phyloP scores from a whole-genome alignment of 1,140 invertebrate genomes.

The Neuroterus valhalla region DNA sequence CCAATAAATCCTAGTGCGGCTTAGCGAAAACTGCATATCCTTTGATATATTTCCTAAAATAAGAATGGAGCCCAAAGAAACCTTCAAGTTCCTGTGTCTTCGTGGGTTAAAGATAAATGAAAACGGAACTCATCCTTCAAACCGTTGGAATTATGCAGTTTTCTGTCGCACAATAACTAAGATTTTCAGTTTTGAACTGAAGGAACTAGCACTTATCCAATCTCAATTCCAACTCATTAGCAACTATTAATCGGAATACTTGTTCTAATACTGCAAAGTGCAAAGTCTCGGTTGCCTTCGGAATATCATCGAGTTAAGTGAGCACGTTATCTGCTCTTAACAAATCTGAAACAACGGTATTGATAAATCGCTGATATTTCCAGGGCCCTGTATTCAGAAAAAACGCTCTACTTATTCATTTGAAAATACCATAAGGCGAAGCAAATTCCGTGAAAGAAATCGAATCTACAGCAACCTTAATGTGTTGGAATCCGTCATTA shows the following conservation, averaged over 20 bases:
- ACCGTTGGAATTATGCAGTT: slow-evolving; percentile 36
- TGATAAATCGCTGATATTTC: background rate
- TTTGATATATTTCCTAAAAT: slow-evolving; percentile 44
- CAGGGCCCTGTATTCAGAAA: slow-evolving; percentile 35
- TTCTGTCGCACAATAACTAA: slow-evolving; percentile 42
- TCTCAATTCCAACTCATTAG: background rate
- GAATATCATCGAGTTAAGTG: background rate
- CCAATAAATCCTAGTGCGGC: slow-evolving; percentile 45
- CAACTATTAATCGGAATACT: background rate
- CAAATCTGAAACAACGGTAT: slow-evolving; percentile 45
- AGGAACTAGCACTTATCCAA: background rate
- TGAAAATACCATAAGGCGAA: slow-evolving; percentile 31
- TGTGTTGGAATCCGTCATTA: background rate
- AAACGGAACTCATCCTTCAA: background rate
- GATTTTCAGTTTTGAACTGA: slow-evolving; percentile 26
- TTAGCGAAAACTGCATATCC: slow-evolving; percentile 43
- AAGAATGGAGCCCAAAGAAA: background rate
- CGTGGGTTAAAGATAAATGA: background rate
- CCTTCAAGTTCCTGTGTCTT: background rate
- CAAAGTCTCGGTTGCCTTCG: background rate
- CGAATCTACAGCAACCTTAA: background rate
- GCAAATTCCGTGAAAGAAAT: background rate
- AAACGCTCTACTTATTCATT: slow-evolving; percentile 41
- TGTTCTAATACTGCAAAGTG: background rate
- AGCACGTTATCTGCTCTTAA: background rate